Evolutionary conservation across 2,888 invertebrate species (phyloP).

Genomic region (Stomorhina lunata): DNA sequence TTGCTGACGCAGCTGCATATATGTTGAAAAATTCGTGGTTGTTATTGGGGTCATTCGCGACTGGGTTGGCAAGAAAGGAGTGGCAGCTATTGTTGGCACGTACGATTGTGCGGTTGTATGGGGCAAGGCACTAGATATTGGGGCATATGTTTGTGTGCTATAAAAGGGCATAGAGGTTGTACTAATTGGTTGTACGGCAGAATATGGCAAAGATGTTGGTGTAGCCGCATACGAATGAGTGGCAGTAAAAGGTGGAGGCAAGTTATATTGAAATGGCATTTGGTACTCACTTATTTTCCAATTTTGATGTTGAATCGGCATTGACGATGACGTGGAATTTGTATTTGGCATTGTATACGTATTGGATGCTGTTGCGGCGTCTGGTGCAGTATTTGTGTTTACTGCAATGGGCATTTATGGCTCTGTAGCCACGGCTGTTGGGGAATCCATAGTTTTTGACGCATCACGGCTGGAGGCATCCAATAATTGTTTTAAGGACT

Average conservation of each 20-base stretch:
- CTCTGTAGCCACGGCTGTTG: too few relatives aligned
- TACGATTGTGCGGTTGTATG: not conserved
- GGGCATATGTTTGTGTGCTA: not conserved
- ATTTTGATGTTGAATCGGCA: too few relatives aligned
- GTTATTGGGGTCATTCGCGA: not conserved
- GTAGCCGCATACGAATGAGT: not conserved
- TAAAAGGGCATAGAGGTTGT: not conserved
- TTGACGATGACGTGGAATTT: too few relatives aligned
- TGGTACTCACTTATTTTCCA: too few relatives aligned
- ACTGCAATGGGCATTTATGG: too few relatives aligned
- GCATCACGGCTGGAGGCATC: too few relatives aligned
- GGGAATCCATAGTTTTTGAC: too few relatives aligned
- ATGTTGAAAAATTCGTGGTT: not conserved
- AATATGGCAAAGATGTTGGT: not conserved
- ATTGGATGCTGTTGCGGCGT: too few relatives aligned
- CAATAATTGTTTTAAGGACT: too few relatives aligned
- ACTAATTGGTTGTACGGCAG: not conserved
- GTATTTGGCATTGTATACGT: too few relatives aligned
- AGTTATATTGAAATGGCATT: not conserved
- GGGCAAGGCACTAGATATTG: slow-evolving; percentile 12
- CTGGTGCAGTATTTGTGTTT: too few relatives aligned
- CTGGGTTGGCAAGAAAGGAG: not conserved
- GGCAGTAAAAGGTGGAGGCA: not conserved
- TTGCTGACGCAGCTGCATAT: not conserved
- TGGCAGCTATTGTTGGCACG: not conserved